phyloP scores from a whole-genome alignment of 2,888 invertebrate genomes.

The Diogma glabrata region DNA sequence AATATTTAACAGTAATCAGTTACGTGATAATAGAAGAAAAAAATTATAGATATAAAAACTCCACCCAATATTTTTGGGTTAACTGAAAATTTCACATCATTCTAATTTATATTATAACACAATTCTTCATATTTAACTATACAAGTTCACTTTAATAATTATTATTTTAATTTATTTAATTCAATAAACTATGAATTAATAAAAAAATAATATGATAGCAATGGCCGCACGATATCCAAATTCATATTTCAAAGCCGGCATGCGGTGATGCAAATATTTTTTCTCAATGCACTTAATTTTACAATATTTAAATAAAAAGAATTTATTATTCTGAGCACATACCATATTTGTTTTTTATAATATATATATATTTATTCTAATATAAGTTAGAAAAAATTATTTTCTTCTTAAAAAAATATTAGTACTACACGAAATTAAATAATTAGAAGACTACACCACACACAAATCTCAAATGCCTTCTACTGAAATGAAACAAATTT shows the following conservation, averaged over 20 bases:
- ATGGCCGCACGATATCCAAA: slow-evolving; percentile 4
- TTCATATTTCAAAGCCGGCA: slow-evolving; percentile 5
- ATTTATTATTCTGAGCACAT: background rate
- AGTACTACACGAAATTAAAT: slow-evolving; percentile 3
- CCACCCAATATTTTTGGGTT: slow-evolving; percentile 8
- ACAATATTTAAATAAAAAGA: background rate
- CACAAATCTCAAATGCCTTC: slow-evolving; percentile 6
- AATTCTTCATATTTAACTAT: no score
- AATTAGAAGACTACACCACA: slow-evolving; percentile 5
- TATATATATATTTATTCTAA: background rate
- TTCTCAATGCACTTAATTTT: background rate
- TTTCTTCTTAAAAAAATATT: no score
- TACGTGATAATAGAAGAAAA: no score
- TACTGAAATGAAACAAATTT: background rate
- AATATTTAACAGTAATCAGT: background rate
- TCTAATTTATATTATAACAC: no score
- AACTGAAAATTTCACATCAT: no score
- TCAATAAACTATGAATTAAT: no score
- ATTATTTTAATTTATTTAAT: background rate
- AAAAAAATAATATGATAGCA: no score
- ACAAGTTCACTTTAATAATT: background rate
- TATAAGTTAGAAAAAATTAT: slow-evolving; percentile 3
- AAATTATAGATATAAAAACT: slow-evolving; percentile 1
- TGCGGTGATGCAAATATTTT: slow-evolving; percentile 9
- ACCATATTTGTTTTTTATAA: slow-evolving; percentile 3